phyloP scores from a whole-genome alignment of 2,888 invertebrate species.

The Hyles lineata region DNA sequence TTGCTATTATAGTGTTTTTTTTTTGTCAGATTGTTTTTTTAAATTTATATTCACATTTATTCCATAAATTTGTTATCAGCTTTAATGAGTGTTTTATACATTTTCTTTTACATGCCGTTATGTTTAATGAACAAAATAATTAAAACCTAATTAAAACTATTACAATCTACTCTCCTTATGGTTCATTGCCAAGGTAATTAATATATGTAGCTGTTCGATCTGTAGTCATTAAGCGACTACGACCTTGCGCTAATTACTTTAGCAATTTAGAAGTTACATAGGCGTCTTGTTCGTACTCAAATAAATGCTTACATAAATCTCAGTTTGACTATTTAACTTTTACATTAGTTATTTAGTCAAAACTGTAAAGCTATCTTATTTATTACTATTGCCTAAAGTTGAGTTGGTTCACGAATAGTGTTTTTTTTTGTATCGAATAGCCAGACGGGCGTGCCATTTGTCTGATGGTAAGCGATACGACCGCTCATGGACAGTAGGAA shows the following conservation, averaged over 20 bases:
- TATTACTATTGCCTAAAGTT: too few relatives aligned
- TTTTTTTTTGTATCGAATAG: too few relatives aligned
- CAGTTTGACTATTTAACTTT: not conserved
- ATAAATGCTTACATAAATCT: not conserved
- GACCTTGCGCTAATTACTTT: conserved; percentile 20
- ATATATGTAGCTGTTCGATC: conserved; percentile 11
- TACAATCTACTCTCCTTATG: not conserved
- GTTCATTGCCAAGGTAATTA: conserved; percentile 20
- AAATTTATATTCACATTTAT: not conserved
- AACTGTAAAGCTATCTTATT: too few relatives aligned
- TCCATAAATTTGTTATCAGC: not conserved
- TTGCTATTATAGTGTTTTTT: too few relatives aligned
- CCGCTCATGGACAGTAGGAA: too few relatives aligned
- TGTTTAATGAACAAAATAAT: conserved; percentile 1
- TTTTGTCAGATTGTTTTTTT: too few relatives aligned
- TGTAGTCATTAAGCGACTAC: conserved; percentile 5
- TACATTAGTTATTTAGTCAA: not conserved
- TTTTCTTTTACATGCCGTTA: not conserved
- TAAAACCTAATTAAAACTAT: too few relatives aligned
- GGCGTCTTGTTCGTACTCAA: not conserved
- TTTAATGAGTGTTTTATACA: not conserved
- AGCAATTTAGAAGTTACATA: conserved; percentile 2
- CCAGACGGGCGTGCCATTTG: too few relatives aligned
- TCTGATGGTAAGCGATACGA: too few relatives aligned
- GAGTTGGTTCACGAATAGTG: too few relatives aligned